Evolutionary conservation across 1,140 invertebrate species (phyloP).

Genomic region (Brachionus manjavacas): DNA sequence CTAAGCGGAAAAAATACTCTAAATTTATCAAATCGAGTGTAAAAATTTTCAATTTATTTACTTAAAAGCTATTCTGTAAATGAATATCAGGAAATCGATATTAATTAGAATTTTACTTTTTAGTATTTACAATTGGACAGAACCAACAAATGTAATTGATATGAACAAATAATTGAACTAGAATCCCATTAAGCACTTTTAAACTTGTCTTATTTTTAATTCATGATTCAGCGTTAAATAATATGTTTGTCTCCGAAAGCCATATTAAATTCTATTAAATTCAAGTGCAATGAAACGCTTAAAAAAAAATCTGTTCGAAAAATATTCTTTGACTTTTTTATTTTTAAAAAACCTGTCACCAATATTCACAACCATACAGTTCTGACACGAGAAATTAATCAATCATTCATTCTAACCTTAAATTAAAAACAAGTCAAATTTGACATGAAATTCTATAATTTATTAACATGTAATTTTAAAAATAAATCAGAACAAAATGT

Average conservation of each 20-base stretch:
- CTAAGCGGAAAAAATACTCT: background rate
- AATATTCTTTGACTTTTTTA: background rate
- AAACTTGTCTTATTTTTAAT: background rate
- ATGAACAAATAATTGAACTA: background rate
- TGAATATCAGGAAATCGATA: slow-evolving; percentile 11
- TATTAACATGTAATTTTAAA: too few species aligned
- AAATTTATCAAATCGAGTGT: background rate
- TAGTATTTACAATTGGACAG: slow-evolving; percentile 1
- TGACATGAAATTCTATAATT: background rate
- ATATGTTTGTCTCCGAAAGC: background rate
- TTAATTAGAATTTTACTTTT: background rate
- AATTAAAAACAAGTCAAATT: background rate
- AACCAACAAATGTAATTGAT: background rate
- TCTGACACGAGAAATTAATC: background rate
- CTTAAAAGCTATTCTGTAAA: background rate
- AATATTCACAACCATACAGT: too few species aligned
- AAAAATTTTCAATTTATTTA: background rate
- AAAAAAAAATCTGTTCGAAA: background rate
- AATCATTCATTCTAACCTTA: background rate
- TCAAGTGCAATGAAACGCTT: background rate
- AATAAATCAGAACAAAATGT: background rate
- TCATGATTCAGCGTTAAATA: background rate
- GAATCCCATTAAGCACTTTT: background rate
- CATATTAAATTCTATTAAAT: background rate
- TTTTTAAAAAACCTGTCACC: too few species aligned